Base-by-base conservation (phyloP, 2,888 invertebrate species). In the Ichneumoninae sp. region DNA sequence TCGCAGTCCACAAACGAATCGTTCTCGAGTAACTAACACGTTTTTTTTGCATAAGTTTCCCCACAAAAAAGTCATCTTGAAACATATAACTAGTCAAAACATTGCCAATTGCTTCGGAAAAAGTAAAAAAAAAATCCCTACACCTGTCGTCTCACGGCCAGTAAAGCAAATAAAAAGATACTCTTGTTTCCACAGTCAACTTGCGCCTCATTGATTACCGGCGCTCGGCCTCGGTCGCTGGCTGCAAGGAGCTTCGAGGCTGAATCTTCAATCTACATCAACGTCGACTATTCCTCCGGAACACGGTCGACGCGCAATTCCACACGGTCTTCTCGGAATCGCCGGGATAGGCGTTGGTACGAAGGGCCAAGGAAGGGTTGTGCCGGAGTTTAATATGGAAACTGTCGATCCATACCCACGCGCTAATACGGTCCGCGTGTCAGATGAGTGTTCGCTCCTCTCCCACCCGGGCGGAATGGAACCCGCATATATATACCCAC, bases 371-470 rank as follows among this genome's bases (percentile, higher is more conserved):
- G 40, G 16, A 16, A n/a, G 44, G 62, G 40, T 6, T 47, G 65
- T 26, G n/a, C 66, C 13, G 50, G 65, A 50, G 22, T 44, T 52
- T 65, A 84, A 84, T 84, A 80, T 75, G 80, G 75, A 84, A 80
- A 86, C 80, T 86, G 82, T 80, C 78, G 84, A 86, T 86, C 80
- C 65, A 80, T 75, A 83, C 80, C 86, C 86, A 86, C 84, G 82
- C 84, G 44, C 52, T 68, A 80, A 80, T 74, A 74, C 68, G 80
- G 54, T 74, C 40, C 47, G 33, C 72, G 68, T 80, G 74, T 80
- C 74, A 50, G 74, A 74, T 36, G 80, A 68, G 68, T n/a, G 33
- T 62, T 62, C 16, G 16, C 62, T 62, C 62, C 40, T 26, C 40
- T 36, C 16, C 26, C 6, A 36, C 57, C 44, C 68, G 57, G 60